A percentile compares a stretch with the other conserved stretches of the same genome.
Conservation (phyloP, 2,113 vertebrate species). For the Pleuronectes platessa region DNA sequence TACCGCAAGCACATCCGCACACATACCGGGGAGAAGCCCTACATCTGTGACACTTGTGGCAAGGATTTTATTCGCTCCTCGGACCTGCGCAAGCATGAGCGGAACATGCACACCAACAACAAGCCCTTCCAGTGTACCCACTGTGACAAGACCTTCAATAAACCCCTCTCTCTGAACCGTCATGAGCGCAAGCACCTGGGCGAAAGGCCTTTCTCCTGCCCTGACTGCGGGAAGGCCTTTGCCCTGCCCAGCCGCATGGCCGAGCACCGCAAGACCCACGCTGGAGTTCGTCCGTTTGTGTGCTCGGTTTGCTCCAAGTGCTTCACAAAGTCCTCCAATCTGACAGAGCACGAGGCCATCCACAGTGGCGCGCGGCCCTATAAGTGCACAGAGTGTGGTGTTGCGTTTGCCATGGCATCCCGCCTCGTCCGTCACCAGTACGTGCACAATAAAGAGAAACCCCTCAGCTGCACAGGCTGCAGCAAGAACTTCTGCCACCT, state of each 20-base stretch:
- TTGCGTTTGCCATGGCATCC: constrained; percentile 81
- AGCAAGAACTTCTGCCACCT: constrained; percentile 62
- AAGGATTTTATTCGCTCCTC: constrained; percentile 85
- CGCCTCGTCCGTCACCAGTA: constrained; percentile 75
- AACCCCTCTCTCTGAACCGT: constrained; percentile 84
- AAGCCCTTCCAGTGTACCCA: constrained; percentile 85
- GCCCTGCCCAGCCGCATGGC: constrained; percentile 85
- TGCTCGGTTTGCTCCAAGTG: constrained; percentile 74
- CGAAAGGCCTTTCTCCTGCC: constrained; percentile 84
- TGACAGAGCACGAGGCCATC: constrained; percentile 79
- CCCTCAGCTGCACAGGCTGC: constrained; percentile 55
- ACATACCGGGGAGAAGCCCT: constrained; percentile 84
- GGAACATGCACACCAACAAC: constrained; percentile 86
- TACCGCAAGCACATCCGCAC: constrained; percentile 82
- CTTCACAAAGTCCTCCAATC: constrained; percentile 83
- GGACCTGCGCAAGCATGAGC: constrained; percentile 83
- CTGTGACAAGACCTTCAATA: constrained; percentile 87
- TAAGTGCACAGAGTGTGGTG: constrained; percentile 76
- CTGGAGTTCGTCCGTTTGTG: constrained; percentile 53
- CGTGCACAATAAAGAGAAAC: constrained; percentile 63
- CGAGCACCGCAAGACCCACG: constrained; percentile 86
- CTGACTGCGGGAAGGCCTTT: constrained; percentile 83
- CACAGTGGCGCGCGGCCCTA: constrained; percentile 78
- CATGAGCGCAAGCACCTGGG: constrained; percentile 88
- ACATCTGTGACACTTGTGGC: constrained; percentile 77